Conservation (phyloP, 2,888 invertebrate genomes). For the Drosophila borborema region DNA sequence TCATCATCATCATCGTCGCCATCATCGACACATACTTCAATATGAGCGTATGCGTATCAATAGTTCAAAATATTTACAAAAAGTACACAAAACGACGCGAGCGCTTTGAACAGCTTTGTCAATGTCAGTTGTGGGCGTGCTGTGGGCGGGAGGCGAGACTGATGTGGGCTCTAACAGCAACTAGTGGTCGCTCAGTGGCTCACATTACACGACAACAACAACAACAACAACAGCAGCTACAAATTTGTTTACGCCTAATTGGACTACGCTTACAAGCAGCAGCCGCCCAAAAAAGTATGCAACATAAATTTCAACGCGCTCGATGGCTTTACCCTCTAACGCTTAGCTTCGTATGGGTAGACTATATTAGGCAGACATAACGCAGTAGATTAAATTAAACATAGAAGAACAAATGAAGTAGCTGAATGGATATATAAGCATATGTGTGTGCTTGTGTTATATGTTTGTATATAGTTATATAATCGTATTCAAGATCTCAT, state of each 20-base stretch:
- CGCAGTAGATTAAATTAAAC: neutral
- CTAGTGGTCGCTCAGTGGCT: slow-evolving; percentile 53
- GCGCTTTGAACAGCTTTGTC: slow-evolving; percentile 62
- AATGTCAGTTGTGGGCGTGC: slow-evolving; percentile 56
- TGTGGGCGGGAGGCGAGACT: neutral
- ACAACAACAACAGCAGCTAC: slow-evolving; percentile 32
- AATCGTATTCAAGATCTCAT: neutral
- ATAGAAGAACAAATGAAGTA: too few relatives aligned
- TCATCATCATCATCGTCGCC: slow-evolving; percentile 13
- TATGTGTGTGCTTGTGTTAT: neutral
- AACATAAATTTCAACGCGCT: slow-evolving; percentile 50
- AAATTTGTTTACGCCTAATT: slow-evolving; percentile 80
- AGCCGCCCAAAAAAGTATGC: slow-evolving; percentile 54
- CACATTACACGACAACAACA: slow-evolving; percentile 38
- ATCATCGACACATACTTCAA: slow-evolving; percentile 12
- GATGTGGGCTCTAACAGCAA: slow-evolving; percentile 39
- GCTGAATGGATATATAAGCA: neutral
- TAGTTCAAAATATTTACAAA: slow-evolving; percentile 73
- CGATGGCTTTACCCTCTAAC: slow-evolving; percentile 20
- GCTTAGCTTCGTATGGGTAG: neutral
- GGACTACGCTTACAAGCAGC: slow-evolving; percentile 69
- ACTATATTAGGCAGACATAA: too few relatives aligned
- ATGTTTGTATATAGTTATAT: neutral
- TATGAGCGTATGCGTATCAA: slow-evolving; percentile 54
- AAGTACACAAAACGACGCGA: slow-evolving; percentile 28